Evolutionary conservation across 2,888 invertebrate species (phyloP).

Genomic region (Lithophane ornitopus): DNA sequence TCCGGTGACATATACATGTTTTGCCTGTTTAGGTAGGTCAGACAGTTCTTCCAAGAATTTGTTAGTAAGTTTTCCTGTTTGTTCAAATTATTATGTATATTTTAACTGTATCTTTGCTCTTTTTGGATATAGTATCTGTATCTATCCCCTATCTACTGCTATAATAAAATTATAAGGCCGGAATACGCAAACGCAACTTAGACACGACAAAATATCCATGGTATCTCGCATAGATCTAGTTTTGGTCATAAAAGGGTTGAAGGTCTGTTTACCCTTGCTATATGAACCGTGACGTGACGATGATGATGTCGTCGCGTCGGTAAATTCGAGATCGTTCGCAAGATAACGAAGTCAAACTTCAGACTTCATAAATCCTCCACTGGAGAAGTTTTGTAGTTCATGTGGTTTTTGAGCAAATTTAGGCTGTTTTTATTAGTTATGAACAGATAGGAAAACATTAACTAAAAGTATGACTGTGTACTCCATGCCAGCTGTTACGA

Average conservation of each 20-base stretch:
- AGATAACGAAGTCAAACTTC: not conserved
- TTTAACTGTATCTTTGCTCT: not conserved
- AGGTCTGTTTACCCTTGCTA: not conserved
- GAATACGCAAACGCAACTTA: not conserved
- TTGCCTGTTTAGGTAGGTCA: not conserved
- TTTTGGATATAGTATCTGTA: not conserved
- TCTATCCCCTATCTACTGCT: not conserved
- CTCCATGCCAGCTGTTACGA: conserved; percentile 54
- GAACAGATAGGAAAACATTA: conserved; percentile 45
- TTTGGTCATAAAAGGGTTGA: not conserved
- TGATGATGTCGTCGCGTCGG: no score
- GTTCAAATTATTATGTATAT: conserved; percentile 20
- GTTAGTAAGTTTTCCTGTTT: conserved; percentile 53
- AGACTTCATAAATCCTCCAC: not conserved
- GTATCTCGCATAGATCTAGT: not conserved
- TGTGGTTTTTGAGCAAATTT: not conserved
- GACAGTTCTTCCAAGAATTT: conserved; percentile 1
- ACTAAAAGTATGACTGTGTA: conserved; percentile 39
- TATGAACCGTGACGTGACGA: not conserved
- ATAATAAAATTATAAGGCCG: not conserved
- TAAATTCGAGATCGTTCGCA: not conserved
- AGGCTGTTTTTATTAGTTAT: not conserved
- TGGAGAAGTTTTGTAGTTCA: no score
- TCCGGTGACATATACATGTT: no score
- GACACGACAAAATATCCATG: not conserved